These are phyloP conservation scores for Poeciliopsis paucimaculata DNA, from an alignment of 2,797 vertebrate species.

Conservation along the genomic window DNA sequence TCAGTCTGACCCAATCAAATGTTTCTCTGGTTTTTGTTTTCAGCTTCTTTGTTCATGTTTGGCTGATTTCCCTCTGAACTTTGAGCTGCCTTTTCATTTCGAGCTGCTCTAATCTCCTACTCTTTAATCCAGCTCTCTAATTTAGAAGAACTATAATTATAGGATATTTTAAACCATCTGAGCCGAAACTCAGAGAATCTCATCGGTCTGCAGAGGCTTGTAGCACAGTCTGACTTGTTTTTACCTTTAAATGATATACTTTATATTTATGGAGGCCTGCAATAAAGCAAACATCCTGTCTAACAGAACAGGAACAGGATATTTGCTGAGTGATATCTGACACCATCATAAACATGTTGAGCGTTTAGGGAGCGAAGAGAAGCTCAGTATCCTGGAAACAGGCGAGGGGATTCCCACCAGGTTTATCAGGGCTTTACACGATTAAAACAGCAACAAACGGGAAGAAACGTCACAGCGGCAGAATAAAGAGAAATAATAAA, in stretches of 20 bases:
- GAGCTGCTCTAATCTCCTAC: background rate
- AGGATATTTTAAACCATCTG: background rate
- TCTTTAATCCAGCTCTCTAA: background rate
- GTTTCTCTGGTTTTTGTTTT: background rate
- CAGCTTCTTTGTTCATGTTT: background rate
- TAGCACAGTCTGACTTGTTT: background rate
- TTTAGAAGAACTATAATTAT: background rate
- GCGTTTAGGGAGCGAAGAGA: background rate
- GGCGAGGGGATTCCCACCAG: too few species aligned
- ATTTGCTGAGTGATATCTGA: background rate
- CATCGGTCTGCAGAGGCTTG: background rate
- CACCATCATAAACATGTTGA: background rate
- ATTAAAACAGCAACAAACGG: too few species aligned
- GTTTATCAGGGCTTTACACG: too few species aligned
- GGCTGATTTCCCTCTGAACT: background rate
- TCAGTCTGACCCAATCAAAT: background rate
- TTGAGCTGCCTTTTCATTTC: background rate
- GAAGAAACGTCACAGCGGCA: too few species aligned
- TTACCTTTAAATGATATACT: background rate
- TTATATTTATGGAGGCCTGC: background rate
- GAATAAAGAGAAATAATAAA: too few species aligned
- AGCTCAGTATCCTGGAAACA: background rate
- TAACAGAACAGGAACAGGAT: background rate
- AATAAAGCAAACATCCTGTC: background rate
- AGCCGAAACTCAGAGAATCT: background rate